Conservation (phyloP, 2,113 vertebrate species). For the Limnothrissa miodon region DNA sequence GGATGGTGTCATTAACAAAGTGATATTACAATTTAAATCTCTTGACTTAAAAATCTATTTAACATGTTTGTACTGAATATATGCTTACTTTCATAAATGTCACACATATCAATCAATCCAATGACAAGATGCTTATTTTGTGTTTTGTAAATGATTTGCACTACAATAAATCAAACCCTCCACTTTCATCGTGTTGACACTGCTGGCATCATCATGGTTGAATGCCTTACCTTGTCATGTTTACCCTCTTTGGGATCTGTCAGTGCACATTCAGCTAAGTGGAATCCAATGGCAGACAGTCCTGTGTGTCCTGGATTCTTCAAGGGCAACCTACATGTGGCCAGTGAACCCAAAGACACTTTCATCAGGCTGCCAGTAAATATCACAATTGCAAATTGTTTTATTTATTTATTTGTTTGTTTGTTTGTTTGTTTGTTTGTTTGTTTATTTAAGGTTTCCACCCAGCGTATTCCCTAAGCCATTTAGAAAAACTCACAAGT, state of each 20-base stretch:
- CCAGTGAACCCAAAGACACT: slow-evolving; percentile 77
- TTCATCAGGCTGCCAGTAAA: slow-evolving; percentile 83
- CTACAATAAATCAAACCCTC: too few species aligned
- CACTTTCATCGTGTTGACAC: too few species aligned
- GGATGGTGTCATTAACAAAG: neutral
- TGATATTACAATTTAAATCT: too few species aligned
- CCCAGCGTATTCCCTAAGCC: too few species aligned
- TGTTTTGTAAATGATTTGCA: too few species aligned
- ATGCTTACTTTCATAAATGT: too few species aligned
- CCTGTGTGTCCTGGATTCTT: slow-evolving; percentile 77
- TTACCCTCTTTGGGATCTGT: slow-evolving; percentile 4
- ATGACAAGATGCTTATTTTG: too few species aligned
- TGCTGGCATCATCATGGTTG: neutral
- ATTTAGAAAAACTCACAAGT: neutral
- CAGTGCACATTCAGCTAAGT: slow-evolving; percentile 67
- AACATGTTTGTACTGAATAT: too few species aligned
- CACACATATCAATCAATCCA: too few species aligned
- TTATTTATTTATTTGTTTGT: too few species aligned
- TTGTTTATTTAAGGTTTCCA: too few species aligned
- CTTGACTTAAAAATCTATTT: too few species aligned
- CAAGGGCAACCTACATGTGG: slow-evolving; percentile 69
- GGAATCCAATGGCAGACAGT: slow-evolving; percentile 68
- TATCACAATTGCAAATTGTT: neutral
- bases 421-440: neutral
- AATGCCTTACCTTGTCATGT: neutral